phyloP scores from a whole-genome alignment of 2,888 invertebrate genomes.

The Zaprionus bogoriensis region DNA sequence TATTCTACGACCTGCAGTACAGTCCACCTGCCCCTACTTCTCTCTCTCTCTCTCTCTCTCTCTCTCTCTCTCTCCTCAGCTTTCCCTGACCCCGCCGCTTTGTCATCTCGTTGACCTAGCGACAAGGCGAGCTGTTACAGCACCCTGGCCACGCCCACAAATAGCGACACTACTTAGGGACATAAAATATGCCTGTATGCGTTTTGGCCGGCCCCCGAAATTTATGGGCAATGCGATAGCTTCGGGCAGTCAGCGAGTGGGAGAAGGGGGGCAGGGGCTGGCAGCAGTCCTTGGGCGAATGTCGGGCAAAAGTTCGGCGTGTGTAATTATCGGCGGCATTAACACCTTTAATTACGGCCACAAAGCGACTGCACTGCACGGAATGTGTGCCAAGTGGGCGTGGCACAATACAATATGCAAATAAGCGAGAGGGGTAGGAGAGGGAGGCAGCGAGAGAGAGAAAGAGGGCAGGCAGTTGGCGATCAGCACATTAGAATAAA shows the following conservation, averaged over 20 bases:
- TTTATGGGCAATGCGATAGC: constrained; percentile 66
- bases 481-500: no score
- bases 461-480: neutral
- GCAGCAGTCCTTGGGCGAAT: constrained; percentile 10
- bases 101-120: neutral
- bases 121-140: neutral
- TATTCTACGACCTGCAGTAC: neutral
- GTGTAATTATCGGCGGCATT: constrained; percentile 75
- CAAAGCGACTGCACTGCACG: constrained; percentile 37
- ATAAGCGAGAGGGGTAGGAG: constrained; percentile 21
- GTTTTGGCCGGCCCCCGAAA: constrained; percentile 36
- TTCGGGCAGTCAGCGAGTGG: neutral
- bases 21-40: neutral
- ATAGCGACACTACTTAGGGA: constrained; percentile 59
- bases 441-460: neutral
- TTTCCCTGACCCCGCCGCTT: neutral
- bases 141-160: constrained; percentile 22
- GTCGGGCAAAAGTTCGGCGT: constrained; percentile 24
- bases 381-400: constrained; percentile 62
- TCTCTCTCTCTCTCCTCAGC: neutral
- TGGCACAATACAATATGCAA: constrained; percentile 54
- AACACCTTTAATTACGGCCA: constrained; percentile 73
- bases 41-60: neutral
- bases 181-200: constrained; percentile 56
- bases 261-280: neutral